A percentile compares a stretch with the other conserved stretches of the same genome.
Evolutionary conservation across 2,113 vertebrate genomes (phyloP).

Genomic region (Albula glossodonta): DNA sequence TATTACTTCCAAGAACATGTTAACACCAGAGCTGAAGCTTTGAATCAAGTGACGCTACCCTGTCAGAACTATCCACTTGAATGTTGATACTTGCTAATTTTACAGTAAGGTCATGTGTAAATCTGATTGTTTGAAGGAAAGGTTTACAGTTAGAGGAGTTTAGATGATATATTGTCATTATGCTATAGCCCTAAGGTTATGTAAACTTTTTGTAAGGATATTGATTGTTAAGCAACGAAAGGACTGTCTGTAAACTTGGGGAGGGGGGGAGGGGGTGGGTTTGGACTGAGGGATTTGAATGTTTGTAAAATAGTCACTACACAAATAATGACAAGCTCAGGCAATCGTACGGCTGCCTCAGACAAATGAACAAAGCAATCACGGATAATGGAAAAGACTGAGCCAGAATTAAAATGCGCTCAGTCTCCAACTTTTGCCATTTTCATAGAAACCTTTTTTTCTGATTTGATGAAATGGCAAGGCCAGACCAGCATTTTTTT

Average conservation of each 20-base stretch:
- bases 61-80: too few relatives aligned
- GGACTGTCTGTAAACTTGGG: background rate
- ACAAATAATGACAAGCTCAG: constrained; percentile 1
- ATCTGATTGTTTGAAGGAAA: background rate
- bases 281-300: background rate
- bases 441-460: background rate
- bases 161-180: background rate
- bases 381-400: background rate
- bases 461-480: background rate
- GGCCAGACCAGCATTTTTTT: constrained; percentile 6
- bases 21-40: background rate
- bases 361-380: background rate
- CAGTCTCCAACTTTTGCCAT: background rate
- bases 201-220: background rate
- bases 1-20: background rate
- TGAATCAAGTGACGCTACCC: background rate
- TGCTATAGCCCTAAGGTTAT: background rate
- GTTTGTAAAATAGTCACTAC: background rate
- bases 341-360: background rate
- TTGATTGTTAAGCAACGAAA: background rate
- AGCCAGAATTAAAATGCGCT: background rate
- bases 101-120: background rate
- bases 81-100: background rate
- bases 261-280: background rate
- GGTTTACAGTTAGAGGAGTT: background rate